Conservation (phyloP, 2,797 vertebrate species). For the Sarcophilus harrisii region DNA sequence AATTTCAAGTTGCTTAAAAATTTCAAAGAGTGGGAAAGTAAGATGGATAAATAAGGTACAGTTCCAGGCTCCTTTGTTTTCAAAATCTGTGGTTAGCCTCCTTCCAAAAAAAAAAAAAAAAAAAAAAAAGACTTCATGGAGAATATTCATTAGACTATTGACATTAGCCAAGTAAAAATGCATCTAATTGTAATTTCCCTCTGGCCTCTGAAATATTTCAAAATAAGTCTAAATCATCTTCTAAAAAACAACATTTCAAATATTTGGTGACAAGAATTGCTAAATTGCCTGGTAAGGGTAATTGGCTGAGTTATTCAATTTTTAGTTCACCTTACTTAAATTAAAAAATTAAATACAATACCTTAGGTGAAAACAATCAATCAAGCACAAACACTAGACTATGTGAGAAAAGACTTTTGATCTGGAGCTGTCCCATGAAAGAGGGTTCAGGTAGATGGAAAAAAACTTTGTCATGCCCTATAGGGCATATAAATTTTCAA, state of each 20-base stretch:
- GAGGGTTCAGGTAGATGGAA: not conserved
- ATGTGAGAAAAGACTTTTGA: not conserved
- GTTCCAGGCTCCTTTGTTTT: not conserved
- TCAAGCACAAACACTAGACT: not conserved
- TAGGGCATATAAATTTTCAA: not conserved
- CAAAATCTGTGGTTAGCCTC: not conserved
- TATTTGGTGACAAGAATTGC: not conserved
- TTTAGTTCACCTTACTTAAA: not conserved
- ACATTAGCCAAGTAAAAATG: not conserved
- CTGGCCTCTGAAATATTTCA: not conserved
- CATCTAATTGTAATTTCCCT: not conserved
- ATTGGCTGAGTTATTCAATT: not conserved
- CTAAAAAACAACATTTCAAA: not conserved
- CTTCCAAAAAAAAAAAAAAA: not conserved
- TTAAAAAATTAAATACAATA: not conserved
- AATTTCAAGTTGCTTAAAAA: not conserved
- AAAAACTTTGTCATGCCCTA: not conserved
- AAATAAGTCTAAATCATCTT: not conserved
- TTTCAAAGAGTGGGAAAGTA: not conserved
- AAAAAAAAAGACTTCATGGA: not conserved
- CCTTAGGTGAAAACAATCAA: not conserved
- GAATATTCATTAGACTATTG: not conserved
- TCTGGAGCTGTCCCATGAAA: not conserved
- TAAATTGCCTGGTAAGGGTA: not conserved
- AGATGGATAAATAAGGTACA: not conserved